These are phyloP conservation scores for Montipora sp. DNA, from an alignment of 64 coral and sea anemone genomes.

Conservation along the genomic window DNA sequence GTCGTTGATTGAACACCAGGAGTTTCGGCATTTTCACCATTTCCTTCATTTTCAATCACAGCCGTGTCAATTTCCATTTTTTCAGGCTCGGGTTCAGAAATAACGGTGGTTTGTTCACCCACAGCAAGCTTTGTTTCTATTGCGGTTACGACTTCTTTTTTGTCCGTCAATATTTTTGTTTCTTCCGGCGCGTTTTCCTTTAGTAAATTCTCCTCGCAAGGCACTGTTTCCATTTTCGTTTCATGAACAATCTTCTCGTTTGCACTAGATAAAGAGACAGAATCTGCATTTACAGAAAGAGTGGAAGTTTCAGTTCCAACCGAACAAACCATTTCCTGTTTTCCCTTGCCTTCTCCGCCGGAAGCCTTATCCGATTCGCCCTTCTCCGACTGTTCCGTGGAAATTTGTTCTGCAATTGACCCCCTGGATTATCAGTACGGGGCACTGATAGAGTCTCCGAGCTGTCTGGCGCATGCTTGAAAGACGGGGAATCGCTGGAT, in stretches of 20 bases:
- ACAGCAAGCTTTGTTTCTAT: background rate
- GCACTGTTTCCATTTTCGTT: background rate
- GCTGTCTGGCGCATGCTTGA: background rate
- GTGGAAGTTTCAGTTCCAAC: background rate
- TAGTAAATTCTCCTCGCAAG: background rate
- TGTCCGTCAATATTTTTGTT: background rate
- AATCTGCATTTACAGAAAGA: background rate
- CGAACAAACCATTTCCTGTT: slow-evolving; percentile 16
- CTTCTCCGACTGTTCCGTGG: background rate
- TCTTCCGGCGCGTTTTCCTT: background rate
- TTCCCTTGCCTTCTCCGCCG: background rate
- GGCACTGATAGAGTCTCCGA: background rate
- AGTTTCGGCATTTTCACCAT: background rate
- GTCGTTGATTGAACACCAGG: background rate
- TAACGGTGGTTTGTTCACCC: background rate
- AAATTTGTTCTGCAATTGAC: background rate
- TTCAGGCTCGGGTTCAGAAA: slow-evolving; percentile 18
- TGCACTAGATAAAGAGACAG: background rate
- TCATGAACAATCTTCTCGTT: background rate
- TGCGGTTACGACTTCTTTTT: background rate
- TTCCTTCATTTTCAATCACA: background rate
- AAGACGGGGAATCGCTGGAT: background rate
- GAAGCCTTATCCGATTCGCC: background rate
- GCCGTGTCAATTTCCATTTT: slow-evolving; percentile 21
- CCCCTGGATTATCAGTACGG: background rate